Conservation (phyloP, 2,113 vertebrate species). For the Leucopternis melanops region DNA sequence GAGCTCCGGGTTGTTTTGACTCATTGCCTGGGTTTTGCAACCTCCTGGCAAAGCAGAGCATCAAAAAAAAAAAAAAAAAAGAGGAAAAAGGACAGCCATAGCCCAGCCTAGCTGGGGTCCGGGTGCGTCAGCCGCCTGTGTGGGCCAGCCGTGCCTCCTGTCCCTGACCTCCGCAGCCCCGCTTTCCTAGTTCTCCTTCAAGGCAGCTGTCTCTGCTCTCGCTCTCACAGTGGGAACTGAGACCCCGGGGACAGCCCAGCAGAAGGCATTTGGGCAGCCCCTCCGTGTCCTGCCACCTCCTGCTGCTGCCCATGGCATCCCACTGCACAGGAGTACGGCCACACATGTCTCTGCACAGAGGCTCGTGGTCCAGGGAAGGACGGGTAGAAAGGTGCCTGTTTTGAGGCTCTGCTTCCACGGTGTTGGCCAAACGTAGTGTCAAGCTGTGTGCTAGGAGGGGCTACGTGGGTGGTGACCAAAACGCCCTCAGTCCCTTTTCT, state of each 20-base stretch:
- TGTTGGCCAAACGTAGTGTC: too few relatives aligned
- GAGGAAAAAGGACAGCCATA: background rate
- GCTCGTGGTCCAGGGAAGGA: background rate
- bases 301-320: background rate
- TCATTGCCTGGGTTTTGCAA: background rate
- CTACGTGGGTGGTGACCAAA: background rate
- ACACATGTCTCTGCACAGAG: rapidly evolving
- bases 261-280: background rate
- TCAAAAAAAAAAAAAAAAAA: too few relatives aligned
- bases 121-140: background rate
- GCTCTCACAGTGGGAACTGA: background rate
- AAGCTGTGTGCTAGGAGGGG: background rate
- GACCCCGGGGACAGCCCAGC: background rate
- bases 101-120: background rate
- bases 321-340: rapidly evolving
- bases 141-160: background rate
- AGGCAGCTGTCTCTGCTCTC: background rate
- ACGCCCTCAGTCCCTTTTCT: background rate
- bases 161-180: background rate
- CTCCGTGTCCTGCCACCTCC: background rate
- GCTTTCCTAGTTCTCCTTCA: too few relatives aligned
- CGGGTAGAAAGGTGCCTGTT: too few relatives aligned
- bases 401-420: background rate
- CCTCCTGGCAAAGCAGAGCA: background rate
- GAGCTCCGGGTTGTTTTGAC: background rate